These are phyloP conservation scores for Thamnophis sirtalis DNA, from an alignment of 2,113 vertebrate genomes.

Conservation along the genomic window DNA sequence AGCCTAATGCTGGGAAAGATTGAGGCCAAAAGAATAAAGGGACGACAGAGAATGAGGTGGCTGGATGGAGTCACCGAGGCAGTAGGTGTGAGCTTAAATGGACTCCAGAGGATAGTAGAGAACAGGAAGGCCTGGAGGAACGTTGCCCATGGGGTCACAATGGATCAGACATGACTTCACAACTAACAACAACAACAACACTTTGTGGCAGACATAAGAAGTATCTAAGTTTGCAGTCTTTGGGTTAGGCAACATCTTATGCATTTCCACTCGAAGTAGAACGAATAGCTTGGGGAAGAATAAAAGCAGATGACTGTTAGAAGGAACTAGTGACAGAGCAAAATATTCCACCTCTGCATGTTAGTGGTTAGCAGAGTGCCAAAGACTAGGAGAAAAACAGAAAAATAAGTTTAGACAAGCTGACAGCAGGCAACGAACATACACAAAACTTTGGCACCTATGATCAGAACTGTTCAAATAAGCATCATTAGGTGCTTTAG, in stretches of 20 bases:
- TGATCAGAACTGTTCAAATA: neutral
- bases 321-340: neutral
- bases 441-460: neutral
- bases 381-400: neutral
- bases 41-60: too few species aligned
- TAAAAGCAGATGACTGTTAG: neutral
- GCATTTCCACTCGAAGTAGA: neutral
- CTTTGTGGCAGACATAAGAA: neutral
- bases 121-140: too few species aligned
- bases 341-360: neutral
- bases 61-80: too few species aligned
- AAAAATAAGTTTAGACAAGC: neutral
- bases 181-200: too few species aligned
- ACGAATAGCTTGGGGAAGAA: neutral
- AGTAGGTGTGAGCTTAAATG: too few species aligned
- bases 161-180: too few species aligned
- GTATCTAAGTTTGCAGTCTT: neutral
- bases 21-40: too few species aligned
- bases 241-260: neutral
- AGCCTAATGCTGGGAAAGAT: too few species aligned
- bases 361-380: neutral
- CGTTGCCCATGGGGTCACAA: too few species aligned
- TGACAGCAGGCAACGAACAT: too few species aligned
- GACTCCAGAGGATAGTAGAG: too few species aligned
- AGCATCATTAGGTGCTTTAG: neutral